Evolutionary conservation across 2,888 invertebrate species (phyloP).

Genomic region (Ophraella communa): DNA sequence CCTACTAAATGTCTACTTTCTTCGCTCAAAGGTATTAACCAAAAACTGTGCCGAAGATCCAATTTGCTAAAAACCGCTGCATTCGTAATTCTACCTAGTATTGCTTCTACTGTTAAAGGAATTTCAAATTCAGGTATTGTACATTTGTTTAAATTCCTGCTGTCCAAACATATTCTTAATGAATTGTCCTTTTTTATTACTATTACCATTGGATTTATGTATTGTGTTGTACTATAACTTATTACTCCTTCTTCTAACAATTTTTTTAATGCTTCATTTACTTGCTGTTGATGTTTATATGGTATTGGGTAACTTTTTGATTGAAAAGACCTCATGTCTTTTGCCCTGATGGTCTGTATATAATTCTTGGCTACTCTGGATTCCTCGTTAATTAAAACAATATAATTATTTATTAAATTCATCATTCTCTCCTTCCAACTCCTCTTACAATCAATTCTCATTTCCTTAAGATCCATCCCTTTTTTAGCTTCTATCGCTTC

Average conservation of each 20-base stretch:
- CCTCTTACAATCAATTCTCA: no score
- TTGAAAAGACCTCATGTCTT: no score
- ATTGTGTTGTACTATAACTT: no score
- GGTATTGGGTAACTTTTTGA: constrained; percentile 12
- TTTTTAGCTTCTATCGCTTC: no score
- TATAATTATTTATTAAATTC: no score
- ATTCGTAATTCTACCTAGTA: constrained; percentile 2
- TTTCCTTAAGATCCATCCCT: no score
- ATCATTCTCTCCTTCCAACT: no score
- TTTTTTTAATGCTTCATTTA: background rate
- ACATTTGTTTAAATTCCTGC: background rate
- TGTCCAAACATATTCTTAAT: constrained; percentile 2
- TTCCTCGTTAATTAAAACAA: no score
- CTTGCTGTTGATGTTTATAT: constrained; percentile 4
- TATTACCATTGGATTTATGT: constrained; percentile 6
- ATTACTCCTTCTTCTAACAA: no score
- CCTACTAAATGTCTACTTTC: background rate
- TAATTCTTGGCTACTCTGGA: no score
- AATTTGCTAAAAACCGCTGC: background rate
- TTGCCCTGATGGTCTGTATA: no score
- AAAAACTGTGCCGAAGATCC: background rate
- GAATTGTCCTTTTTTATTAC: constrained; percentile 4
- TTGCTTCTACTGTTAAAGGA: constrained; percentile 6
- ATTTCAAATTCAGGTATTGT: constrained; percentile 6
- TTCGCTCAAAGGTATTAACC: background rate